A percentile compares a stretch with the other conserved stretches of the same genome.
Evolutionary conservation across 2,797 vertebrate species (phyloP).

Genomic region (Sebastes flavidus): DNA sequence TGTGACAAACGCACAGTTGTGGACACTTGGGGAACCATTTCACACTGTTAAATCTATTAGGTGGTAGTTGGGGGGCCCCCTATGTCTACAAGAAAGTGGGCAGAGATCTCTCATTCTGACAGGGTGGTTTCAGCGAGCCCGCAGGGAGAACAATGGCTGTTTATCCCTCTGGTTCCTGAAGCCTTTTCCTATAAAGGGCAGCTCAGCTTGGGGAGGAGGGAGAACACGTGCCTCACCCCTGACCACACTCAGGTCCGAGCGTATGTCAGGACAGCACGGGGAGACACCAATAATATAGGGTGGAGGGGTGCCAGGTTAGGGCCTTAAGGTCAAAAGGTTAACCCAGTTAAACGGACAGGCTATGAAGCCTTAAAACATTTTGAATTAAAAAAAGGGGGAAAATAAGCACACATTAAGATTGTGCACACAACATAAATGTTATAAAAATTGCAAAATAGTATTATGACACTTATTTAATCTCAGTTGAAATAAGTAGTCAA

Average conservation of each 20-base stretch:
- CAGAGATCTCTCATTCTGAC: conserved; percentile 56
- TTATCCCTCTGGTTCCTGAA: conserved; percentile 76
- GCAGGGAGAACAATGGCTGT: conserved; percentile 76
- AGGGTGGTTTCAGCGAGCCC: conserved; percentile 66
- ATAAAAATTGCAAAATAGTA: neutral
- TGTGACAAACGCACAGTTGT: conserved; percentile 26
- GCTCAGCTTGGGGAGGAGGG: conserved; percentile 47
- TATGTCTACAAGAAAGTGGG: conserved; percentile 45
- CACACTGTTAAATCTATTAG: conserved; percentile 18
- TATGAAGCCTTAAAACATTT: neutral
- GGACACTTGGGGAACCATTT: conserved; percentile 26
- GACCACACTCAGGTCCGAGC: conserved; percentile 36
- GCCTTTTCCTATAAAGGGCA: conserved; percentile 63
- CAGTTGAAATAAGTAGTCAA: neutral
- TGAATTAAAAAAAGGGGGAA: neutral
- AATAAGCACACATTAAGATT: neutral
- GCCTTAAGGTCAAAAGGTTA: conserved; percentile 1
- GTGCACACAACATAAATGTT: neutral
- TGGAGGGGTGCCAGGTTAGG: neutral
- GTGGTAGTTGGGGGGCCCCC: neutral
- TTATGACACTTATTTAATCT: neutral
- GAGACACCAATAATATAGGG: neutral
- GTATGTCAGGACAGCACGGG: conserved; percentile 17
- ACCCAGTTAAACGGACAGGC: neutral
- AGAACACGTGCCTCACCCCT: conserved; percentile 59